Evolutionary conservation across 2,797 vertebrate species (phyloP), one percentile per base, ranked within the genome.

Genomic region (Epinephelus malabaricus): DNA sequence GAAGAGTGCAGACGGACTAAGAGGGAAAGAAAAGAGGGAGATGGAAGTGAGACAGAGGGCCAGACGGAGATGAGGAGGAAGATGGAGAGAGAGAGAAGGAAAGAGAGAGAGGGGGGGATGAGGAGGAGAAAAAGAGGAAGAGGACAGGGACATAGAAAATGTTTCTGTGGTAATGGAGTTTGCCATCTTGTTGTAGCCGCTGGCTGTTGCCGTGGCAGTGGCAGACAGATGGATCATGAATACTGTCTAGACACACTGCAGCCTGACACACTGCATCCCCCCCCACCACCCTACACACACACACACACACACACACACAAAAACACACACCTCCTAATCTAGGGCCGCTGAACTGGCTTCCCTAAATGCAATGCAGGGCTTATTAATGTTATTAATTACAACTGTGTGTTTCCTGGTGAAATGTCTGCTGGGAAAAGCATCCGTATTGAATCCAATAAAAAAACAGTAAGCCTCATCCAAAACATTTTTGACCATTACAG

Each of bases 141-240:
- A 62, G 51, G 40, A 88, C 69, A 88, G 83, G 62, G 61, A 86
- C 92, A 93, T 78, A 92, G 91, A 91, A 93, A 93, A 96, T 94
- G 93, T 95, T 96, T 95, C 94, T 92, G 94, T 95, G 95, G 94
- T 97, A 97, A 97, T 96, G 95, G 96, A 95, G 96, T 96, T 97
- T 96, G 96, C 96, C 96, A 95, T 96, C 96, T 95, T 92, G 92
- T 89, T 91, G 81, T 89, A 83, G 89, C 92, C 87, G 85, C 88
- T 93, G 93, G 91, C 91, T 93, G 91, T 92, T 89, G 86, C 88
- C 46, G 89, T 87, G 91, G 94, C 95, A 90, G 95, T 96, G 95
- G 96, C 96, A 97, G 96, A 97, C 97, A 97, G 96, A 97, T 97
- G 97, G 97, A 97, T 97, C 97, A 98, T 98, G 97, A 98, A 98